Evolutionary conservation across 2,113 vertebrate genomes (phyloP), one percentile per base, ranked within the genome.

Genomic region (Aphelocoma coerulescens): DNA sequence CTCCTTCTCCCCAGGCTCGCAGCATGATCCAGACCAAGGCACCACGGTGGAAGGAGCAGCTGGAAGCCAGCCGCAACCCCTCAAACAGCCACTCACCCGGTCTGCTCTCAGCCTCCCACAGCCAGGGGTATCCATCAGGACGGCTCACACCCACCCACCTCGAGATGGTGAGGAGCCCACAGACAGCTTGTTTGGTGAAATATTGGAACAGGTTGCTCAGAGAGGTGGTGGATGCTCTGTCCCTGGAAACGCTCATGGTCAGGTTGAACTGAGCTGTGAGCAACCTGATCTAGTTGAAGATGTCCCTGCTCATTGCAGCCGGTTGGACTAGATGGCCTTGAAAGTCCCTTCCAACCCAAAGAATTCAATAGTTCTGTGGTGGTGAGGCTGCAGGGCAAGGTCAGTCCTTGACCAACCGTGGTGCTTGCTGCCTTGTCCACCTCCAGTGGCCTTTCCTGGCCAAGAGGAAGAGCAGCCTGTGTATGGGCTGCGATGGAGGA

Each of bases 21-120:
- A 75, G 96, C 23, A 33, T 96, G 92, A 97, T 98, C 39, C 98
- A 98, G 90, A 97, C 69, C 88, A 97, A 98, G 74, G 90, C 89
- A 10, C 90, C 98, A 0, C 67, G 86, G 74, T 98, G 98, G 98
- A 98, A 98, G 80, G 98, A 98, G 86, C 97, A 98, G 88, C 87
- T 98, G 49, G 98, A 98, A 63, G 97, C 98, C 95, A 98, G 95
- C 79, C 97, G 96, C 83, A 94, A 90, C 91, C 94, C 98, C 51
- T 85, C 96, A 0, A 97, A 95, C 58, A 97, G 97, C 88, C 98
- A 97, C 72, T 68, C 96, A 1, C 97, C 97, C 3, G 93, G 87
- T 6, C 93, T 97, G 72, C 95, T 98, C 15, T 12, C 91, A 16
- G 39, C 97, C 0, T 65, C 82, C 62, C 95, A 97, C 3, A 13